Conservation (phyloP, 2,113 vertebrate species). For the Brachyhypopomus occidentalis region DNA sequence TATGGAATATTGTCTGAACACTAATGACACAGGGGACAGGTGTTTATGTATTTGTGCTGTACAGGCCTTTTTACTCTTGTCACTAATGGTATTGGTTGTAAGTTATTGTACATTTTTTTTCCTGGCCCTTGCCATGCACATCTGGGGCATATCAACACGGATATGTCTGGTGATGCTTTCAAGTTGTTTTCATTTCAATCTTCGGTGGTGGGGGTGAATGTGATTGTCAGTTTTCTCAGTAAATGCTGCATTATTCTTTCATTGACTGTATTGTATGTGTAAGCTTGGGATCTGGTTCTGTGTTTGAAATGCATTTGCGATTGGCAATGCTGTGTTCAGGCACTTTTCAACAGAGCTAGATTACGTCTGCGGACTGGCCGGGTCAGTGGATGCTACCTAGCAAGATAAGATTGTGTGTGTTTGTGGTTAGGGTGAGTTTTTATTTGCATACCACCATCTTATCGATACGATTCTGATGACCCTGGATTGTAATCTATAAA, state of each 20-base stretch:
- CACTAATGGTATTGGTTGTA: conserved; percentile 29
- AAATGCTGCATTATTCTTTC: conserved; percentile 63
- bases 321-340: background rate
- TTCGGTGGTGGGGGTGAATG: conserved; percentile 54
- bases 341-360: conserved; percentile 18
- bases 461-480: background rate
- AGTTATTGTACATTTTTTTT: conserved; percentile 37
- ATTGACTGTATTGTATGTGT: conserved; percentile 23
- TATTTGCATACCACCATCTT: background rate
- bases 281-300: conserved; percentile 45
- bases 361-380: conserved; percentile 17
- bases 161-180: conserved; percentile 36
- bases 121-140: conserved; percentile 27
- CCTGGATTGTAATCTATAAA: background rate
- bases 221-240: conserved; percentile 53
- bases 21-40: background rate
- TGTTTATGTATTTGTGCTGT: conserved; percentile 21
- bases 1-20: background rate
- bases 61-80: conserved; percentile 31
- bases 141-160: background rate
- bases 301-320: conserved; percentile 47
- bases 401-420: background rate
- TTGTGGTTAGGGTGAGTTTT: background rate
- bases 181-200: conserved; percentile 7
- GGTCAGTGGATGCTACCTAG: conserved; percentile 43